Conservation (phyloP, 2,888 invertebrate species). For the Drosophila histrio region DNA sequence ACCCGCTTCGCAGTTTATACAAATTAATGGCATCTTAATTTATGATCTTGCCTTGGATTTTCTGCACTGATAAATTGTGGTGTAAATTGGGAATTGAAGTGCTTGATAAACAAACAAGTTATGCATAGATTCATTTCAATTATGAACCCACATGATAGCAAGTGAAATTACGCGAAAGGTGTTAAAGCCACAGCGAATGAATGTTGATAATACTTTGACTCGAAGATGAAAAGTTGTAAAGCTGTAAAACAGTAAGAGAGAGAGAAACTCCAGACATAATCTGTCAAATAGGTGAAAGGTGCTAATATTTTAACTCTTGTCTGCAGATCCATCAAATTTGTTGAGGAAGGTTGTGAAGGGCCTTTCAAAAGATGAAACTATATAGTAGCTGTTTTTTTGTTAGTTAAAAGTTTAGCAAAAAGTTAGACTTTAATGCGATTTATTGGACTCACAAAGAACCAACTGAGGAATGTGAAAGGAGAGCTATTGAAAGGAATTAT, state of each 20-base stretch:
- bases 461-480: neutral
- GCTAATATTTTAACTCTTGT: slow-evolving; percentile 21
- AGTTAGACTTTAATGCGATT: neutral
- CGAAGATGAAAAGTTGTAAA: slow-evolving; percentile 8
- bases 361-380: neutral
- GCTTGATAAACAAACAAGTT: slow-evolving; percentile 46
- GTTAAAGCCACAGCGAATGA: slow-evolving; percentile 2
- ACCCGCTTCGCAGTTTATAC: slow-evolving; percentile 24
- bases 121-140: neutral
- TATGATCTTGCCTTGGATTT: slow-evolving; percentile 45
- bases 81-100: slow-evolving; percentile 25
- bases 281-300: slow-evolving; percentile 40
- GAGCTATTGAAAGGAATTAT: neutral
- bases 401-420: neutral
- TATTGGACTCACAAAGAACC: neutral
- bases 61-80: slow-evolving; percentile 57
- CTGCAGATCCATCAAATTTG: neutral
- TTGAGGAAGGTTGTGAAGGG: slow-evolving; percentile 4
- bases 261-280: slow-evolving; percentile 36
- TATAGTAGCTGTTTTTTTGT: neutral
- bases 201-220: slow-evolving; percentile 4
- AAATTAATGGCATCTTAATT: slow-evolving; percentile 61
- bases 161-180: slow-evolving; percentile 25
- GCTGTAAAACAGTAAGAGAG: slow-evolving; percentile 1
- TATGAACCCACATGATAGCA: neutral